Base-by-base conservation (phyloP, 1,140 invertebrate species). In the Aphelenchoides avenae region DNA sequence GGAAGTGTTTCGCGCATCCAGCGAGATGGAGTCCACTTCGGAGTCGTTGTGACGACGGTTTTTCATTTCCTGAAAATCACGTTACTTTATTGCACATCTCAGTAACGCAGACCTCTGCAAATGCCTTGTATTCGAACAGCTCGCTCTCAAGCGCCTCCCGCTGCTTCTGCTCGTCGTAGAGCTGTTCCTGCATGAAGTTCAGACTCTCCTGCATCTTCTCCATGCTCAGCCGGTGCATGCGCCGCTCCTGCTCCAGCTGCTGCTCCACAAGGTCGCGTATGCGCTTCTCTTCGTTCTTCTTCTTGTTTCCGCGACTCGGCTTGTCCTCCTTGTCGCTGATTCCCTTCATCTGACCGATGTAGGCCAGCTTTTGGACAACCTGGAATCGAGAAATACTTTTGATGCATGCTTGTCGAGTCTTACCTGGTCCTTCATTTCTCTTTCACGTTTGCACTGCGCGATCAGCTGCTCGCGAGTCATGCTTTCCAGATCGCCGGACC, bases 381-480 rank as follows among this genome's bases (percentile, higher is more conserved):
- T 61, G 33, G 20, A 58, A 62, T n/a, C 18, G 9, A 50, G 33
- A 41, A 58, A 29, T 33, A 20, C 48, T n/a, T n/a, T n/a, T n/a
- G n/a, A n/a, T n/a, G n/a, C n/a, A n/a, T n/a, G n/a, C n/a, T n/a
- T n/a, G n/a, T n/a, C n/a, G n/a, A n/a, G n/a, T n/a, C 49, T 5
- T 36, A 63, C 63, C 13, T 53, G 26, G 20, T 69, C 56, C 33
- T 69, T 69, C 24, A 73, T n/a, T 24, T 34, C 43, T 7, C 57
- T 72, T 44, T 69, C 66, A 3, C 64, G 43, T 42, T 57, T 26
- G 31, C 58, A 61, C 18, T 55, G 42, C 13, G 44, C 15, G 30
- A 69, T 68, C 9, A 69, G 64, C 31, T 69, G 47, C 20, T 69
- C 66, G 1, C 55, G n/a, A 2, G 33, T 27, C 1, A 69, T 40